Evolutionary conservation across 1,140 invertebrate genomes (phyloP), one percentile per base, ranked within the genome.

Genomic region (Triops cancriformis): DNA sequence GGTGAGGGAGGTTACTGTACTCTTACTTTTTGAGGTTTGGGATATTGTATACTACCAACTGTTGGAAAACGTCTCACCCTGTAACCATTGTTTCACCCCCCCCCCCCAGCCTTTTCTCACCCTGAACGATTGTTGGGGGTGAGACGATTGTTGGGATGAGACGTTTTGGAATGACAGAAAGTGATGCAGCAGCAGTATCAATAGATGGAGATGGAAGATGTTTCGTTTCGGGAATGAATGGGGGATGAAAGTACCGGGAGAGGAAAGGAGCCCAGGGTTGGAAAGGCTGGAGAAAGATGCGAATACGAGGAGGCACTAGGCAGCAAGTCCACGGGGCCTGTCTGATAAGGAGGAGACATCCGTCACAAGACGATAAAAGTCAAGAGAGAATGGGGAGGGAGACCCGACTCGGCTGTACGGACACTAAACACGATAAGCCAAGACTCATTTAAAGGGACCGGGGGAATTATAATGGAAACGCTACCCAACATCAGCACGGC

Each of bases 341-440:
- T 64, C 51, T 64, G 51, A 64, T 64, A 64, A 64, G 51, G 23
- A 64, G 51, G 51, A 64, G 51, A 64, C 51, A 64, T 64, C 51
- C 51, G 51, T 64, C 51, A 64, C 51, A 64, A 64, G 51, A 64
- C 51, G 51, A 64, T 64, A 64, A 64, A 64, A 64, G 51, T 64
- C 51, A 64, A 37, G 51, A 64, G 51, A 64, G 51, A 64, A 64
- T 64, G 51, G 51, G 31, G 51, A 64, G 51, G 51, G 51, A 64
- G 51, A 64, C 51, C 51, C 51, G 51, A 64, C 51, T 64, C 51
- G 31, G 31, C 31, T 64, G 51, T 64, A 64, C 51, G 51, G 51
- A 64, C 51, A 64, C 51, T 64, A 64, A 64, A 64, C 51, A 64
- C 51, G 51, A 64, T 64, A 64, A 64, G 51, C 51, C 14, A 64